Evolutionary conservation across 2,797 vertebrate species (phyloP).

Genomic region (Meda fulgida): DNA sequence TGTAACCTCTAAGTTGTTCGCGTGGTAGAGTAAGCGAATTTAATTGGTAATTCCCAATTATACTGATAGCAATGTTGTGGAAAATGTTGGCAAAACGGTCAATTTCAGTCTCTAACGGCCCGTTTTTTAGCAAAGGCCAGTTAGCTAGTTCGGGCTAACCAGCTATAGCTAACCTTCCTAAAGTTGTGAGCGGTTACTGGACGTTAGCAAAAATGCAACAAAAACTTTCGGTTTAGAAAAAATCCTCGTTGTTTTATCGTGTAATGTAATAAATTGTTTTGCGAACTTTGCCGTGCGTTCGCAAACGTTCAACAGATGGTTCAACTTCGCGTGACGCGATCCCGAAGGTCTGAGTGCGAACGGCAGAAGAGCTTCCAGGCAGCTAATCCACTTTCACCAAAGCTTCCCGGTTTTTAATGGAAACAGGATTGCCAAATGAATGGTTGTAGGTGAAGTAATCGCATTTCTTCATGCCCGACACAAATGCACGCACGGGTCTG

Average conservation of each 20-base stretch:
- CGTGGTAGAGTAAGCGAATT: not conserved
- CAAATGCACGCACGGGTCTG: conserved; percentile 38
- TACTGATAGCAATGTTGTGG: not conserved
- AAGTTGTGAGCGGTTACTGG: conserved; percentile 48
- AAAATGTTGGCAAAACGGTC: conserved; percentile 48
- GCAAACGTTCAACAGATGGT: conserved; percentile 56
- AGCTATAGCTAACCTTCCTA: conserved; percentile 42
- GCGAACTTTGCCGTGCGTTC: conserved; percentile 18
- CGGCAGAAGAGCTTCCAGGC: conserved; percentile 21
- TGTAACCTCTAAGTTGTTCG: not conserved
- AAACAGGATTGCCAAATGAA: not conserved
- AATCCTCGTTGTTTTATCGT: not conserved
- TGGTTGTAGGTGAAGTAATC: conserved; percentile 14
- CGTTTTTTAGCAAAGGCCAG: not conserved
- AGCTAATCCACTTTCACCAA: not conserved
- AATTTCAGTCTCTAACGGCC: conserved; percentile 50
- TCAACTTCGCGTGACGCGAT: conserved; percentile 47
- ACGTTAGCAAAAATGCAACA: conserved; percentile 52
- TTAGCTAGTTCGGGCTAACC: conserved; percentile 47
- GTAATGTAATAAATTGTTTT: not conserved
- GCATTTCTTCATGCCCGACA: conserved; percentile 36
- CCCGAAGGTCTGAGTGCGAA: conserved; percentile 8
- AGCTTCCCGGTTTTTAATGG: not conserved
- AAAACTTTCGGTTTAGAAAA: conserved; percentile 52
- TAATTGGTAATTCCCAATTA: not conserved